These are phyloP conservation scores for Latrodectus geometricus DNA, from an alignment of 1,140 invertebrate genomes.

Conservation along the genomic window DNA sequence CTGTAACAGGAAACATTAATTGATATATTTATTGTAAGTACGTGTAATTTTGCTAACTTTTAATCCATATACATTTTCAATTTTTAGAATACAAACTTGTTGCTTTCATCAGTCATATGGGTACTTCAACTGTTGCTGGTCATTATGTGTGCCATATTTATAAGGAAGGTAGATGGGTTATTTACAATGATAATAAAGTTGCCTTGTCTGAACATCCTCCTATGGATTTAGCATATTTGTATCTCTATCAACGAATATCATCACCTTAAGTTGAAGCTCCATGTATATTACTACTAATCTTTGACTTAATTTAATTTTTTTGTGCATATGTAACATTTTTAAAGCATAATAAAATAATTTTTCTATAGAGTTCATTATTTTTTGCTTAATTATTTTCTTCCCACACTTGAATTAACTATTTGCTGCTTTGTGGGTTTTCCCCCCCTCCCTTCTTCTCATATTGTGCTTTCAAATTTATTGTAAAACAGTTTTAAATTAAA, in stretches of 20 bases:
- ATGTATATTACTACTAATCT: too few species aligned
- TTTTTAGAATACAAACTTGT: conserved; percentile 86
- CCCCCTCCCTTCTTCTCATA: too few species aligned
- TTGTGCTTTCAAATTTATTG: too few species aligned
- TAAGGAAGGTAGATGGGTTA: conserved; percentile 89
- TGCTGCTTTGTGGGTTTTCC: too few species aligned
- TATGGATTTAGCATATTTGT: conserved; percentile 95
- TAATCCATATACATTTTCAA: background rate
- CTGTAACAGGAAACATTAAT: background rate
- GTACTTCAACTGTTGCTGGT: conserved; percentile 93
- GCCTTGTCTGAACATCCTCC: conserved; percentile 95
- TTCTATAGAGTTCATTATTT: background rate
- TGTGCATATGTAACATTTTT: too few species aligned
- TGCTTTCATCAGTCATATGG: conserved; percentile 98
- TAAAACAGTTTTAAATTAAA: too few species aligned
- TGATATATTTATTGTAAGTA: conserved; percentile 12
- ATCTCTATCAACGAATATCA: conserved; percentile 82
- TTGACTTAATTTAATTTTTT: too few species aligned
- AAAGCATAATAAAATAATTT: too few species aligned
- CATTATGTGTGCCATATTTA: conserved; percentile 98
- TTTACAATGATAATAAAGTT: conserved; percentile 99
- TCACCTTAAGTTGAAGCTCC: background rate
- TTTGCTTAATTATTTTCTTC: background rate
- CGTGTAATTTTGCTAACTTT: conserved; percentile 39
- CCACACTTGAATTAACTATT: too few species aligned